Percentiles rank a stretch among this genome's conserved stretches.
These are phyloP conservation scores for Oreotrochilus melanogaster DNA, from an alignment of 2,113 vertebrate species.

Conservation along the genomic window DNA sequence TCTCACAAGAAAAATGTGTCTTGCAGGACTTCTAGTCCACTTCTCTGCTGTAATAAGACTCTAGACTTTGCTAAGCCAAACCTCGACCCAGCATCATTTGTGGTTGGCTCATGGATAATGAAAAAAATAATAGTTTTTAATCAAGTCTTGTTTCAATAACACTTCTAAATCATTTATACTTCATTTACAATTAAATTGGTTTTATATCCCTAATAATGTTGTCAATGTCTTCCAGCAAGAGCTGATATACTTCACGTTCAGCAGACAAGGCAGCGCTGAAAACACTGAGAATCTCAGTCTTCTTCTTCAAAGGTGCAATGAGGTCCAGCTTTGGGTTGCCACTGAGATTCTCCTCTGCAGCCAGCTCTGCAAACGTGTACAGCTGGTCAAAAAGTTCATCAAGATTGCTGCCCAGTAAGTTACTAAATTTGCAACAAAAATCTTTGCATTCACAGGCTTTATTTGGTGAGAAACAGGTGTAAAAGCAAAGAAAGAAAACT, in stretches of 20 bases:
- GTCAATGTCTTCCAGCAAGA: slow-evolving; percentile 88
- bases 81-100: neutral
- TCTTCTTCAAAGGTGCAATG: slow-evolving; percentile 93
- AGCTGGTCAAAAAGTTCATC: slow-evolving; percentile 98
- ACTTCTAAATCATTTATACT: neutral
- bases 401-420: slow-evolving; percentile 98
- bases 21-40: neutral
- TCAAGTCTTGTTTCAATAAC: neutral
- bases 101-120: neutral
- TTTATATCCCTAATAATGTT: neutral
- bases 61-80: neutral
- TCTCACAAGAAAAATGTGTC: neutral
- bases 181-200: neutral
- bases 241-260: slow-evolving; percentile 94
- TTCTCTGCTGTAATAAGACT: neutral
- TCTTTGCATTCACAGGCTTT: neutral
- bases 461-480: neutral
- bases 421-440: neutral
- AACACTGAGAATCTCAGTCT: slow-evolving; percentile 89
- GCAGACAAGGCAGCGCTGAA: slow-evolving; percentile 84
- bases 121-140: neutral
- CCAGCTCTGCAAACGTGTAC: slow-evolving; percentile 91
- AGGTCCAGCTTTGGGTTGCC: slow-evolving; percentile 97
- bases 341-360: slow-evolving; percentile 92
- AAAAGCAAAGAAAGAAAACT: neutral